Conservation (phyloP, 2,888 invertebrate genomes). For the Gibbula magus region DNA sequence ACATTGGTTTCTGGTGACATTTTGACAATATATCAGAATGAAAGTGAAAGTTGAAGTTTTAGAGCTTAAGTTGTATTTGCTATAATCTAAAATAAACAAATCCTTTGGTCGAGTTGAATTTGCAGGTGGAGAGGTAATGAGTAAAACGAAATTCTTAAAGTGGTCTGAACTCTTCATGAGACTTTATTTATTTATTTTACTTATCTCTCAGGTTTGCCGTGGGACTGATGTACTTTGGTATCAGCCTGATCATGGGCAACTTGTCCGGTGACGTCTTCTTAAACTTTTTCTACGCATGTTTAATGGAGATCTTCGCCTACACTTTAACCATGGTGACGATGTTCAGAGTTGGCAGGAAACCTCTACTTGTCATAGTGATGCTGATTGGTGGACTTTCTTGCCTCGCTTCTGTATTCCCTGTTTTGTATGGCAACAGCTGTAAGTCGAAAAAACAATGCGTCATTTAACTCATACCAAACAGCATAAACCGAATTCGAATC, state of each 20-base stretch:
- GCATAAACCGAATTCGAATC: neutral
- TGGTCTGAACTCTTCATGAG: too few species aligned
- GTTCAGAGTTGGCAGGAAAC: slow-evolving; percentile 68
- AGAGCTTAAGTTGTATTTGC: too few species aligned
- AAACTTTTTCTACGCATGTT: slow-evolving; percentile 88
- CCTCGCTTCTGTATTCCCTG: slow-evolving; percentile 20
- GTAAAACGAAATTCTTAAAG: too few species aligned
- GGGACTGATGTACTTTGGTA: slow-evolving; percentile 90
- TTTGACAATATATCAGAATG: too few species aligned
- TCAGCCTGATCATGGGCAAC: slow-evolving; percentile 78
- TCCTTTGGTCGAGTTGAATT: too few species aligned
- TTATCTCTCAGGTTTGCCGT: slow-evolving; percentile 81
- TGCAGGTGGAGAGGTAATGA: too few species aligned
- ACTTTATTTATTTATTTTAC: too few species aligned
- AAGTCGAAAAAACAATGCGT: slow-evolving; percentile 8
- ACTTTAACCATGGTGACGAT: slow-evolving; percentile 61
- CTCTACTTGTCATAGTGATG: slow-evolving; percentile 30
- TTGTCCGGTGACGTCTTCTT: slow-evolving; percentile 85
- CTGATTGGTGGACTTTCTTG: slow-evolving; percentile 25
- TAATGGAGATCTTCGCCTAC: slow-evolving; percentile 73
- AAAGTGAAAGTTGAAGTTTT: too few species aligned
- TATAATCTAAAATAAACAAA: too few species aligned
- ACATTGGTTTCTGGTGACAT: too few species aligned
- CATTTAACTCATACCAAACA: neutral
- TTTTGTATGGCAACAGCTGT: slow-evolving; percentile 20